These are phyloP conservation scores for Mesoligia furuncula DNA, from an alignment of 2,888 invertebrate genomes.

Conservation along the genomic window DNA sequence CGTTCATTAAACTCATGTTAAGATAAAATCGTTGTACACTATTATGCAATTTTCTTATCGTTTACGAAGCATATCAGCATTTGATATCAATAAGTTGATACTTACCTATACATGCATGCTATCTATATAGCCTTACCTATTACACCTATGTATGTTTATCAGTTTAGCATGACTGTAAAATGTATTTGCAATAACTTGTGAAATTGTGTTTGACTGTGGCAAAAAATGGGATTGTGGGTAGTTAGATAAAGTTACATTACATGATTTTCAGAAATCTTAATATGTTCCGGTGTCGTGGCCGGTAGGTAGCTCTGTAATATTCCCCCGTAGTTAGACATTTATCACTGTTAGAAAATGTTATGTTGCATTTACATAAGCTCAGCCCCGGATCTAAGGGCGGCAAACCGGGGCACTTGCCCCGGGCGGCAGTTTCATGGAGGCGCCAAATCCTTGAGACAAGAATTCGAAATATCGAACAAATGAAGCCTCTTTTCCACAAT, in stretches of 20 bases:
- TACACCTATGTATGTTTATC: background rate
- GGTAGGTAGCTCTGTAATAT: constrained; percentile 4
- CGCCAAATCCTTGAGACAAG: too few species aligned
- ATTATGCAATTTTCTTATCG: constrained; percentile 43
- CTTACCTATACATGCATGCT: background rate
- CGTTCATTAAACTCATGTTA: constrained; percentile 36
- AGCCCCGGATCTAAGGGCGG: too few species aligned
- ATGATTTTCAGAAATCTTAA: background rate
- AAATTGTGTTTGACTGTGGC: constrained; percentile 1
- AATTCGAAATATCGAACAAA: too few species aligned
- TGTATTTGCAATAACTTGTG: constrained; percentile 1
- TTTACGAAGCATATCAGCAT: constrained; percentile 22
- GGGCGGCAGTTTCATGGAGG: too few species aligned
- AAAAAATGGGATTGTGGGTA: background rate
- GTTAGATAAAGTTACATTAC: background rate
- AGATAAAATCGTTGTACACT: constrained; percentile 25
- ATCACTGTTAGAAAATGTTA: constrained; percentile 8
- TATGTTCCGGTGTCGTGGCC: background rate
- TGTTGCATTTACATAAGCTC: background rate
- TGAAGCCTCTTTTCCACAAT: too few species aligned
- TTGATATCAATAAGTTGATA: constrained; percentile 24
- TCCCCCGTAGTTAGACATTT: background rate
- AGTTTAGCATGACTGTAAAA: background rate
- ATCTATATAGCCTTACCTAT: background rate
- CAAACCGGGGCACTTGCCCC: too few species aligned